phyloP scores from a whole-genome alignment of 1,140 invertebrate genomes.

The Pseudoatta argentina region DNA sequence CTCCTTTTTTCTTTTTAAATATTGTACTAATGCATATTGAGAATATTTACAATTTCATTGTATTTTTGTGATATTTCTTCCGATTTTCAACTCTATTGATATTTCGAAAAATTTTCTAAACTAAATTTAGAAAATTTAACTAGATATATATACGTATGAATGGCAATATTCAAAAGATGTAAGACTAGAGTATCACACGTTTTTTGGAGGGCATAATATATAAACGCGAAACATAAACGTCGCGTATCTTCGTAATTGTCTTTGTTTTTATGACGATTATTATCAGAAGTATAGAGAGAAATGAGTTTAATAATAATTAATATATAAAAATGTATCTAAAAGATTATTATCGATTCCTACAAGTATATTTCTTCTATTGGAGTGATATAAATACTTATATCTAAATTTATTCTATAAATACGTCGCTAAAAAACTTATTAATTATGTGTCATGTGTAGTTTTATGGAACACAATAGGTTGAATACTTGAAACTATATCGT shows the following conservation, averaged over 20 bases:
- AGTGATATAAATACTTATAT: conserved; percentile 19
- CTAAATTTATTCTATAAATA: conserved; percentile 23
- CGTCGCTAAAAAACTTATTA: conserved; percentile 18
- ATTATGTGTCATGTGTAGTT: conserved; percentile 11
- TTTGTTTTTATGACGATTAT: background rate
- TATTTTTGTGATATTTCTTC: background rate
- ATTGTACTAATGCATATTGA: conserved; percentile 24
- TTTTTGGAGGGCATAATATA: conserved; percentile 39
- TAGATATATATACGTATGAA: background rate
- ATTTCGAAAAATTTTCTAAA: background rate
- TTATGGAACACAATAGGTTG: conserved; percentile 47
- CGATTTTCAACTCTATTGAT: background rate
- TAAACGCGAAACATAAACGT: conserved; percentile 1
- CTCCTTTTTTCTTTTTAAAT: conserved; percentile 23
- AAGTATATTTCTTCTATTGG: conserved; percentile 12
- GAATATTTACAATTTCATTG: conserved; percentile 66
- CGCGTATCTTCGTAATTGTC: background rate
- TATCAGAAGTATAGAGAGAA: background rate
- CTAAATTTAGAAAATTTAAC: conserved; percentile 3
- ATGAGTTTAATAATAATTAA: conserved; percentile 18
- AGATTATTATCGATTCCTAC: conserved; percentile 19
- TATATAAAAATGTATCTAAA: conserved; percentile 38
- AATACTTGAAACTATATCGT: conserved; percentile 28
- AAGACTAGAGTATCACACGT: conserved; percentile 57
- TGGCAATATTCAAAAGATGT: conserved; percentile 14